phyloP scores from a whole-genome alignment of 2,797 vertebrate genomes.

The Austrolebias charrua region DNA sequence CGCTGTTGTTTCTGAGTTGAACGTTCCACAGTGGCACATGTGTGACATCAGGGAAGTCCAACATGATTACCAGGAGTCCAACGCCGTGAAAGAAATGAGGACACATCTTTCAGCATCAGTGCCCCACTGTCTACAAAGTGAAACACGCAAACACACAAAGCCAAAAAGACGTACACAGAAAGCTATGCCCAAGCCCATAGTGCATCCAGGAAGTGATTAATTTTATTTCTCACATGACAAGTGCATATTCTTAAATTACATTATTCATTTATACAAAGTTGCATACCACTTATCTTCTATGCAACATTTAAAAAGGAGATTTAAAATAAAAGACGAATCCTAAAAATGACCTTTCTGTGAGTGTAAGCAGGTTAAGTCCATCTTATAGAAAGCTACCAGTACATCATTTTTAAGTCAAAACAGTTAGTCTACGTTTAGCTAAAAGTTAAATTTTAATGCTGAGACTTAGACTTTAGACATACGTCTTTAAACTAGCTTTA shows the following conservation, averaged over 20 bases:
- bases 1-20: constrained; percentile 42
- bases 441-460: not conserved
- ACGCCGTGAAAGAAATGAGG: constrained; percentile 66
- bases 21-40: constrained; percentile 61
- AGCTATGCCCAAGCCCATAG: constrained; percentile 30
- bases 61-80: constrained; percentile 62
- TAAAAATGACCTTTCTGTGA: not conserved
- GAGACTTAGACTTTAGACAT: no score
- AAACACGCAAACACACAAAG: constrained; percentile 56
- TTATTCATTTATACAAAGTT: constrained; percentile 2
- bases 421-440: not conserved
- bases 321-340: not conserved
- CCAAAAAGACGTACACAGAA: constrained; percentile 53
- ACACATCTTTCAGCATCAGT: constrained; percentile 79
- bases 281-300: not conserved
- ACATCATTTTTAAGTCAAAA: not conserved
- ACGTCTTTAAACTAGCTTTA: no score
- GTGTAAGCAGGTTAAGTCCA: not conserved
- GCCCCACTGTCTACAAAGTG: constrained; percentile 66
- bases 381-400: not conserved
- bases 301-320: not conserved
- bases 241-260: constrained; percentile 1
- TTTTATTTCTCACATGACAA: not conserved
- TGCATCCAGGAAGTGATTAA: constrained; percentile 17
- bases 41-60: constrained; percentile 68